These are phyloP conservation scores for Charadrius vociferus DNA, from an alignment of 2,113 vertebrate genomes.

Conservation along the genomic window DNA sequence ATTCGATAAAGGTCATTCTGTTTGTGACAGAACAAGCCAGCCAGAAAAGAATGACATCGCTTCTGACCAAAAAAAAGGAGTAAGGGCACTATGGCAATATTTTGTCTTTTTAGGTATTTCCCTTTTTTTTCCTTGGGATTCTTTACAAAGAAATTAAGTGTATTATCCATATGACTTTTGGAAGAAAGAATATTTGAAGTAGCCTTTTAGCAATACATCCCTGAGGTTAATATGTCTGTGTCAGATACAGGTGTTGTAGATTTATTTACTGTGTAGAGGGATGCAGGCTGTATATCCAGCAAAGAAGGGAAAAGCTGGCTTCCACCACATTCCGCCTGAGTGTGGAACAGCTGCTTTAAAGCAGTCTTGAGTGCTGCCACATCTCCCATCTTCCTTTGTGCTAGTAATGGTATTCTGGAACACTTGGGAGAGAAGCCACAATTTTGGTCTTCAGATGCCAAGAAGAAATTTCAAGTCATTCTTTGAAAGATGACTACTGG, in stretches of 20 bases:
- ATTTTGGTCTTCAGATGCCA: background rate
- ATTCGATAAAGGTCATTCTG: slow-evolving; percentile 17
- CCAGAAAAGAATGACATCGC: background rate
- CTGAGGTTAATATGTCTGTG: background rate
- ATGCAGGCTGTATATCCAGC: background rate
- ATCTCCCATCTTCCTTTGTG: background rate
- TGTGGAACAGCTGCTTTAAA: background rate
- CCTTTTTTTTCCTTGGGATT: background rate
- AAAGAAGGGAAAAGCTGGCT: background rate
- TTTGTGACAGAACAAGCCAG: background rate
- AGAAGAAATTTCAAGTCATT: background rate
- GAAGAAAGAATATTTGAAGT: background rate
- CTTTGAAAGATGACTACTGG: background rate
- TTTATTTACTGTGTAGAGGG: background rate
- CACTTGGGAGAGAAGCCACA: background rate
- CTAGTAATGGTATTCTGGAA: background rate
- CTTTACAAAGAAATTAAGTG: background rate
- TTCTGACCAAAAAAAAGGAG: background rate
- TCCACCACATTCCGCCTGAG: background rate
- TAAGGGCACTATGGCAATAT: background rate
- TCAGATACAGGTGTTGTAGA: background rate
- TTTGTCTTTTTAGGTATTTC: background rate
- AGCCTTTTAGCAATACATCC: background rate
- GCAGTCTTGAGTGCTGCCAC: background rate
- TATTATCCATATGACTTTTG: background rate